Evolutionary conservation across 2,113 vertebrate genomes (phyloP).

Genomic region (Nothoprocta pentlandii): DNA sequence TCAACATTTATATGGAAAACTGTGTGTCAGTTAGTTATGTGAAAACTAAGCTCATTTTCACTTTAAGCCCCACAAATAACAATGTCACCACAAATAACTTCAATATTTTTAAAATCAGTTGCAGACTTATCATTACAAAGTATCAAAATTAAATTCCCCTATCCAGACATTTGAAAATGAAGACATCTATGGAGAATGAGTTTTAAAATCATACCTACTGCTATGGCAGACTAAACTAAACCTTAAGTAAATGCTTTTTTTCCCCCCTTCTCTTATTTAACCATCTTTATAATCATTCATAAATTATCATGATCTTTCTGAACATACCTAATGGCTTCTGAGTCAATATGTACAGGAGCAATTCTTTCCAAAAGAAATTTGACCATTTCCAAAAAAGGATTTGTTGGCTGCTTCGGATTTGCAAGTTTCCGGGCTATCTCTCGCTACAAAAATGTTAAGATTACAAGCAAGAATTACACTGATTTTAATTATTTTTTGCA

Average conservation of each 20-base stretch:
- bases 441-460: conserved; percentile 81
- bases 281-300: not conserved
- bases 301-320: not conserved
- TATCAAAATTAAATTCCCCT: not conserved
- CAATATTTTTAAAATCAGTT: not conserved
- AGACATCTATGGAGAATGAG: not conserved
- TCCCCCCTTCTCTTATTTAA: not conserved
- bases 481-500: not conserved
- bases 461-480: conserved; percentile 3
- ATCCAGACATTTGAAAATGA: not conserved
- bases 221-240: not conserved
- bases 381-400: conserved; percentile 99
- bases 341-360: conserved; percentile 98
- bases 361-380: conserved; percentile 99
- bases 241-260: not conserved
- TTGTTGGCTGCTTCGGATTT: conserved; percentile 98
- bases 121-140: not conserved
- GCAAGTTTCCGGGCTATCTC: conserved; percentile 98
- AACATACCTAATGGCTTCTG: conserved; percentile 96
- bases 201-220: not conserved
- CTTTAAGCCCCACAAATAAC: not conserved
- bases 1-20: not conserved
- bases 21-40: not conserved
- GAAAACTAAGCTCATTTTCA: conserved; percentile 9
- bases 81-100: not conserved